Evolutionary conservation across 2,113 vertebrate species (phyloP).

Genomic region (Tympanuchus pallidicinctus): DNA sequence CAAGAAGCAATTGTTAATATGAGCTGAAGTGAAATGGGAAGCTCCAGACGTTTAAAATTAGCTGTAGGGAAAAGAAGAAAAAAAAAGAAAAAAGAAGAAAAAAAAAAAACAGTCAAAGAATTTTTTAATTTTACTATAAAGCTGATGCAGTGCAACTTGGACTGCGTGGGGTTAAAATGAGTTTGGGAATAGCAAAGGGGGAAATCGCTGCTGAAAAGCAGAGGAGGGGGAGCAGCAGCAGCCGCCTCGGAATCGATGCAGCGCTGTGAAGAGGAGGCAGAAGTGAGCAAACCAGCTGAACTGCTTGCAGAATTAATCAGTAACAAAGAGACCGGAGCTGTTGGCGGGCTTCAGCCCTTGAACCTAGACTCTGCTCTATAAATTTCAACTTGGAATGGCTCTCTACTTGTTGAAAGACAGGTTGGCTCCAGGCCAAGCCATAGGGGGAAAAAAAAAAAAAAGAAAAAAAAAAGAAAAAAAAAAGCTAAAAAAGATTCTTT

Average conservation of each 20-base stretch:
- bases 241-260: conserved; percentile 18
- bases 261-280: conserved; percentile 6
- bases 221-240: background rate
- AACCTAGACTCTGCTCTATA: conserved; percentile 84
- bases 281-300: conserved; percentile 73
- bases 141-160: background rate
- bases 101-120: background rate
- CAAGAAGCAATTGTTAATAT: conserved; percentile 42
- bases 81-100: background rate
- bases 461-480: background rate
- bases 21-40: conserved; percentile 38
- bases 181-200: background rate
- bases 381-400: conserved; percentile 79
- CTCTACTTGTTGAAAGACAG: conserved; percentile 75
- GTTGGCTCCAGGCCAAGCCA: conserved; percentile 71
- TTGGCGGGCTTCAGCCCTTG: conserved; percentile 80
- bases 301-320: conserved; percentile 76
- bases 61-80: background rate
- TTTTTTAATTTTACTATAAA: background rate
- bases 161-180: conserved; percentile 47
- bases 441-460: background rate
- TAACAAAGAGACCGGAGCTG: conserved; percentile 75
- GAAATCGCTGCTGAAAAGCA: conserved; percentile 9
- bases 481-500: conserved; percentile 17
- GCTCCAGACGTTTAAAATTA: conserved; percentile 41